These are phyloP conservation scores for Molothrus aeneus DNA, from an alignment of 2,797 vertebrate species.

Conservation along the genomic window DNA sequence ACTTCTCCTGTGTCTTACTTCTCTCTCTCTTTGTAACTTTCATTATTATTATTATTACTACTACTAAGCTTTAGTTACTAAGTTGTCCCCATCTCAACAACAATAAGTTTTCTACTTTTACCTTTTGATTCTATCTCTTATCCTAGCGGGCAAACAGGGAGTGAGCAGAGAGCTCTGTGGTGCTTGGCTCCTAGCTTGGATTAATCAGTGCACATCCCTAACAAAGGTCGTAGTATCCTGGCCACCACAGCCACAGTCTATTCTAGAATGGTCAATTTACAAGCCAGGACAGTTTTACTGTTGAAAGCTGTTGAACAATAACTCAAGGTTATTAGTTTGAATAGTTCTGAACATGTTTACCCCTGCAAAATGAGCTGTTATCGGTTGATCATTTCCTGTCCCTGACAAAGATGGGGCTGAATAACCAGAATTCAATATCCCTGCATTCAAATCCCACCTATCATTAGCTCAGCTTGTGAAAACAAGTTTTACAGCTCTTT, in stretches of 20 bases:
- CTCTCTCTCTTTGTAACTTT: background rate
- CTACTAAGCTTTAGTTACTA: background rate
- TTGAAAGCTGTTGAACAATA: background rate
- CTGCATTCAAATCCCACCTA: background rate
- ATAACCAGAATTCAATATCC: background rate
- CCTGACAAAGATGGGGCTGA: background rate
- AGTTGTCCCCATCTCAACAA: background rate
- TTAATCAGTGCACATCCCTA: background rate
- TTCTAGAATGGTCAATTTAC: background rate
- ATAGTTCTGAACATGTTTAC: background rate
- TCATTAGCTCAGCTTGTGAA: background rate
- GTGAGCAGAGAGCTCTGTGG: background rate
- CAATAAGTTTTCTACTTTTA: background rate
- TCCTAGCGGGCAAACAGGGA: background rate
- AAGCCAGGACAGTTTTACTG: background rate
- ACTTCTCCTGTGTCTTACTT: background rate
- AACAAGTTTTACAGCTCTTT: background rate
- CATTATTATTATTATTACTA: no score
- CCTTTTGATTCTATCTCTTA: accelerated
- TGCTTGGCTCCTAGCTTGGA: background rate
- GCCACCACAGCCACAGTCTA: background rate
- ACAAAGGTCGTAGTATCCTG: background rate
- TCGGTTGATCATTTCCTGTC: background rate
- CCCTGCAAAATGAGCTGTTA: background rate
- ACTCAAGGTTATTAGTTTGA: background rate